Percentiles rank a stretch among this genome's conserved stretches.
Conservation (phyloP, 2,888 invertebrate genomes). For the Noctua janthina region DNA sequence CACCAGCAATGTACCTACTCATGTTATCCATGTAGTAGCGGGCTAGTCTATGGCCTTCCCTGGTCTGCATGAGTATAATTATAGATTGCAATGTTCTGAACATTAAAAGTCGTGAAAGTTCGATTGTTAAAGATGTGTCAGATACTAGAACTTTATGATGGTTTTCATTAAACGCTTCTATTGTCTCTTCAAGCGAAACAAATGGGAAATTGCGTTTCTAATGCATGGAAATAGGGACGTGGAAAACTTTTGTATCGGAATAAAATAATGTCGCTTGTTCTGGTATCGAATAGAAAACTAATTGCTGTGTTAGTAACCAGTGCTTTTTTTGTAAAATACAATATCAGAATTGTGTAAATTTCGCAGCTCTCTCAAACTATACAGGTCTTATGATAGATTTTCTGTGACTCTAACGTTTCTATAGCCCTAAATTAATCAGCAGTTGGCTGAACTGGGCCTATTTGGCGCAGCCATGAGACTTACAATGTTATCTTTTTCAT, state of each 20-base stretch:
- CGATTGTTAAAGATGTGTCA: conserved; percentile 33
- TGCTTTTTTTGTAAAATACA: not conserved
- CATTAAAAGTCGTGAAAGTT: conserved; percentile 50
- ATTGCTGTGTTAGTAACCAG: not conserved
- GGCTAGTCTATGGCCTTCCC: not conserved
- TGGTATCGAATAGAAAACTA: conserved; percentile 22
- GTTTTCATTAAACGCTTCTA: conserved; percentile 61
- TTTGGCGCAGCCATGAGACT: too few species aligned
- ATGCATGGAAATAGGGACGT: conserved; percentile 74
- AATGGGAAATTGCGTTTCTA: conserved; percentile 79
- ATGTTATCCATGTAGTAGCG: not conserved
- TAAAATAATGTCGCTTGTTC: conserved; percentile 20
- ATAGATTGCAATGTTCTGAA: not conserved
- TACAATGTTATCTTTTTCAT: too few species aligned
- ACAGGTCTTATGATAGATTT: not conserved
- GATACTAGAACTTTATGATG: conserved; percentile 48
- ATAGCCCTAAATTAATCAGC: too few species aligned
- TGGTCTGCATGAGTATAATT: not conserved
- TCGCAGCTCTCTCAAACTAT: not conserved
- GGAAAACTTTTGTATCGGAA: conserved; percentile 66
- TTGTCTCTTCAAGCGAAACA: conserved; percentile 65
- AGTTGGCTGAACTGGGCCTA: too few species aligned
- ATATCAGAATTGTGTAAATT: not conserved
- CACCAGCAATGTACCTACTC: too few species aligned
- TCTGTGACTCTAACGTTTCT: not conserved